phyloP scores from a whole-genome alignment of 53 echinoderm and acorn worm species.

The Glandiceps talaboti region DNA sequence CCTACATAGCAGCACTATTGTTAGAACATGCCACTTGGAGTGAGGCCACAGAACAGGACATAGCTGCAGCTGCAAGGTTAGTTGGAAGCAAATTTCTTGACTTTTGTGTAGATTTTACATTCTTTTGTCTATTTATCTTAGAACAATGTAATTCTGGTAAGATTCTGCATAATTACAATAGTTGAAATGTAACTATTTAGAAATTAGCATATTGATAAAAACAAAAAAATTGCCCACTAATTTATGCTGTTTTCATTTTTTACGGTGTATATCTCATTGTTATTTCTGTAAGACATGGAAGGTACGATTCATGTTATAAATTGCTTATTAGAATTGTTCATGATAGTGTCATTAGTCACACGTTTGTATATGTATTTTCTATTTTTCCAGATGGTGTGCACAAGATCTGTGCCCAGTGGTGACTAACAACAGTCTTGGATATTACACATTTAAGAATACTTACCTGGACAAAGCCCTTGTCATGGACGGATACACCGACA shows the following conservation, averaged over 20 bases:
- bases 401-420: conserved; percentile 49
- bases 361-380: not conserved
- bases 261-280: no score
- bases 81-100: not conserved
- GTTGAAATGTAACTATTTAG: no score
- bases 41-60: conserved; percentile 37
- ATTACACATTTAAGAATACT: conserved; percentile 22
- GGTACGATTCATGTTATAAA: no score
- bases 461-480: conserved; percentile 15
- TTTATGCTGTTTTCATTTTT: no score
- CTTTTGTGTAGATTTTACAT: no score
- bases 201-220: no score
- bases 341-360: not conserved
- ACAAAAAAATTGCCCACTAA: no score
- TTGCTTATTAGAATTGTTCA: not conserved
- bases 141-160: not conserved
- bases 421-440: conserved; percentile 11
- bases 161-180: not conserved
- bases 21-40: conserved; percentile 74
- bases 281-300: no score
- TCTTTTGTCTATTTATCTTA: no score
- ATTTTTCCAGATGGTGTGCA: conserved; percentile 52
- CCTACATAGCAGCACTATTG: conserved; percentile 58
- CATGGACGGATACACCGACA: conserved; percentile 30
- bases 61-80: conserved; percentile 54